A percentile compares a stretch with the other conserved stretches of the same genome.
These are phyloP conservation scores for Altica lythri DNA, from an alignment of 2,888 invertebrate species.

Conservation along the genomic window DNA sequence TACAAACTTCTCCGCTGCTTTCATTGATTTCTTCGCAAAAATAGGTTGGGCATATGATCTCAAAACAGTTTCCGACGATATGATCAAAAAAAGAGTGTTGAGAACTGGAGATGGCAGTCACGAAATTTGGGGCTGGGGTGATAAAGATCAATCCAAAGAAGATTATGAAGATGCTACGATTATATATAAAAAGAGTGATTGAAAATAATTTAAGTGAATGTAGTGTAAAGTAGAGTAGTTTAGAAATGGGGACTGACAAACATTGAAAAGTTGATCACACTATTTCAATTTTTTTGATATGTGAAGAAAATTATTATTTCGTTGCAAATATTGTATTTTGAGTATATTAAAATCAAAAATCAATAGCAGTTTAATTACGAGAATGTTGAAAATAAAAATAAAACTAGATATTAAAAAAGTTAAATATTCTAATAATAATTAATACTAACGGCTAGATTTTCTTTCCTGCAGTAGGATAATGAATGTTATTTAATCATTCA, in stretches of 20 bases:
- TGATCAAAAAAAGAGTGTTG: conserved; percentile 62
- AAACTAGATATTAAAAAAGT: not conserved
- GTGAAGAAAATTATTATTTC: too few relatives aligned
- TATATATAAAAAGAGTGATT: conserved; percentile 43
- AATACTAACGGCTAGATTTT: not conserved
- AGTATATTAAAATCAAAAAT: too few relatives aligned
- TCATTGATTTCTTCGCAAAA: conserved; percentile 79
- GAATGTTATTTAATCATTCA: too few relatives aligned
- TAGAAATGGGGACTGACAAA: conserved; percentile 4
- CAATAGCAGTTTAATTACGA: too few relatives aligned
- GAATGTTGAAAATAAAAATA: not conserved
- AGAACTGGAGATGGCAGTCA: conserved; percentile 65
- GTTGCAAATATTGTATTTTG: too few relatives aligned
- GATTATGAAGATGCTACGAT: conserved; percentile 50
- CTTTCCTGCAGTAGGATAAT: not conserved
- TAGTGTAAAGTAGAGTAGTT: not conserved
- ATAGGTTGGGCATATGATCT: conserved; percentile 84
- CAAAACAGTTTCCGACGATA: conserved; percentile 63
- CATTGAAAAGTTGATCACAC: not conserved
- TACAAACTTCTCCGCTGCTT: conserved; percentile 74
- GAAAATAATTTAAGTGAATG: not conserved
- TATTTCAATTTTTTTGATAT: too few relatives aligned
- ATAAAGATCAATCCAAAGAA: conserved; percentile 64
- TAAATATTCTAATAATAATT: not conserved
- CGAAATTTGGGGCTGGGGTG: conserved; percentile 79